Evolutionary conservation across 30 jellyfish, hydroid and myxozoan species (phyloP).

Genomic region (Aurelia aurita): DNA sequence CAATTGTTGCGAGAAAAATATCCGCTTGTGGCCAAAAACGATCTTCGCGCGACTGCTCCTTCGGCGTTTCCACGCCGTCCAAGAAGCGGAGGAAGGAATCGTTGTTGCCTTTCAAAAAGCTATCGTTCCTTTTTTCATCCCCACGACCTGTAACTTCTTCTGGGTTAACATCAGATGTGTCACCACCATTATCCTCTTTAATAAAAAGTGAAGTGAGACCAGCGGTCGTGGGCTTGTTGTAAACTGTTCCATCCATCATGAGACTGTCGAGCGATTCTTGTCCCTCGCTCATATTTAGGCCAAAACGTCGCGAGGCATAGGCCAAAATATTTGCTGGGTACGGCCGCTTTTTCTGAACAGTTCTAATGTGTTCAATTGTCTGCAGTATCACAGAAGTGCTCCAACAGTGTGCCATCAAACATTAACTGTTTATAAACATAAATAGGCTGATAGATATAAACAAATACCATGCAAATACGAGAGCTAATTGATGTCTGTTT

Average conservation of each 20-base stretch:
- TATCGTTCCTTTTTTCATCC: too few relatives aligned
- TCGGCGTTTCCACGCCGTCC: background rate
- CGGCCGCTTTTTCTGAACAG: constrained; percentile 18
- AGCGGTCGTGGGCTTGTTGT: constrained; percentile 10
- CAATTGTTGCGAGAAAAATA: background rate
- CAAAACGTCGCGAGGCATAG: constrained; percentile 9
- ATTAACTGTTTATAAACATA: too few relatives aligned
- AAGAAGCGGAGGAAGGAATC: background rate
- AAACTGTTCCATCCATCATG: constrained; percentile 6
- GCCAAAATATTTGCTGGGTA: constrained; percentile 6
- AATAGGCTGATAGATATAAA: too few relatives aligned
- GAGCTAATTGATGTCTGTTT: too few relatives aligned
- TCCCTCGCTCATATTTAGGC: constrained; percentile 14
- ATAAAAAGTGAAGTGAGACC: constrained; percentile 23
- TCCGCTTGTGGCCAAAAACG: too few relatives aligned
- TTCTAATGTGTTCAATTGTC: background rate
- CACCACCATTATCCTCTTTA: background rate
- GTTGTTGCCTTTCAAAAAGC: too few relatives aligned
- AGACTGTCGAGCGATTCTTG: constrained; percentile 22
- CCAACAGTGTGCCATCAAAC: too few relatives aligned
- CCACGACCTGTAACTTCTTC: too few relatives aligned
- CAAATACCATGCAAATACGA: too few relatives aligned
- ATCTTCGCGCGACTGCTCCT: background rate
- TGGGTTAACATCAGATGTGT: too few relatives aligned
- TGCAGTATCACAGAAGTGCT: too few relatives aligned